phyloP scores from a whole-genome alignment of 2,888 invertebrate genomes.

The Deladenus siricidicola region DNA sequence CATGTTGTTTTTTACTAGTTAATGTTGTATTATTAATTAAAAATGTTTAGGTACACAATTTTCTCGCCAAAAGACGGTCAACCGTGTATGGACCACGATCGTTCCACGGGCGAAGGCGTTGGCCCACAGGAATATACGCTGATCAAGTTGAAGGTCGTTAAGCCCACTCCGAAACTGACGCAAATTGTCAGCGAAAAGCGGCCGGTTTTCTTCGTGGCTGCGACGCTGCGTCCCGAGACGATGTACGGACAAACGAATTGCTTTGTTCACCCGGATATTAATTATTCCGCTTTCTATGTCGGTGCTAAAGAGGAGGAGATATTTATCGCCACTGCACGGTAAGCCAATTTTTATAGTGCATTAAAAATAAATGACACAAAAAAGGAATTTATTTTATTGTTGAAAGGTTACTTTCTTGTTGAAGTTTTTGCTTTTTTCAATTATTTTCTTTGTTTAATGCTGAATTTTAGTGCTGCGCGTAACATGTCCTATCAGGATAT shows the following conservation, averaged over 20 bases:
- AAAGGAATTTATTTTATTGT: too few species aligned
- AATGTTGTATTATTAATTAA: too few species aligned
- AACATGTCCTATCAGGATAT: slow-evolving; percentile 90
- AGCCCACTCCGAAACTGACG: slow-evolving; percentile 65
- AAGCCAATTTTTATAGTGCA: too few species aligned
- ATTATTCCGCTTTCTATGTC: slow-evolving; percentile 68
- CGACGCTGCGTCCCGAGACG: slow-evolving; percentile 94
- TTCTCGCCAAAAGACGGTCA: slow-evolving; percentile 92
- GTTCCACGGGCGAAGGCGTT: slow-evolving; percentile 95
- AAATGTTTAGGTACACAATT: slow-evolving; percentile 70
- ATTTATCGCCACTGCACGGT: slow-evolving; percentile 68
- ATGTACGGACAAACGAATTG: slow-evolving; percentile 89
- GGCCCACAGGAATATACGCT: slow-evolving; percentile 96
- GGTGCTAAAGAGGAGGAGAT: slow-evolving; percentile 64
- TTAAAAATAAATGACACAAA: too few species aligned
- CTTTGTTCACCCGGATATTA: slow-evolving; percentile 90
- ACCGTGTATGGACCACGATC: slow-evolving; percentile 99
- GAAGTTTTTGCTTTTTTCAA: too few species aligned
- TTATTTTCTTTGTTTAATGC: too few species aligned
- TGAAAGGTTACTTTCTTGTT: too few species aligned
- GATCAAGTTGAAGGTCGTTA: slow-evolving; percentile 75
- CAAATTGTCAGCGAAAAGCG: slow-evolving; percentile 55
- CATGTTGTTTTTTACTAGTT: too few species aligned
- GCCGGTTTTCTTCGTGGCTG: slow-evolving; percentile 77
- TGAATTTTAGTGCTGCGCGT: slow-evolving; percentile 66